Conservation (phyloP, 2,113 vertebrate genomes). For the Dicrurus megarhynchus region DNA sequence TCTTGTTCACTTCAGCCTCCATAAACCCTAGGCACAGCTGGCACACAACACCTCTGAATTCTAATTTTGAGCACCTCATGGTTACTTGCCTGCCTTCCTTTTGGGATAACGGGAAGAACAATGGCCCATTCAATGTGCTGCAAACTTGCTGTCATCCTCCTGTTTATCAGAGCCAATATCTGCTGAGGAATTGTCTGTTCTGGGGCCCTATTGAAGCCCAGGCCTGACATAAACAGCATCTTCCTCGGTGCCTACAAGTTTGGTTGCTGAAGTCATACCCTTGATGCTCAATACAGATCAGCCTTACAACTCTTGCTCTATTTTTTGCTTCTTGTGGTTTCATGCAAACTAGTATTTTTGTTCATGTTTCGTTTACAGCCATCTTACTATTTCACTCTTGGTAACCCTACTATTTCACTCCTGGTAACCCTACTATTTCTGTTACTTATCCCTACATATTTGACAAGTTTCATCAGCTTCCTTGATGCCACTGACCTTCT, state of each 20-base stretch:
- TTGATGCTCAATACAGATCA: neutral
- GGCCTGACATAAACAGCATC: neutral
- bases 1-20: neutral
- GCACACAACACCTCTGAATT: neutral
- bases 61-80: neutral
- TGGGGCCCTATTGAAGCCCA: neutral
- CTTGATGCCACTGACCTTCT: neutral
- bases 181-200: neutral
- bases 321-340: neutral
- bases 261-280: neutral
- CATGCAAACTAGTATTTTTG: neutral
- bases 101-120: neutral
- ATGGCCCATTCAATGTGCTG: neutral
- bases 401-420: neutral
- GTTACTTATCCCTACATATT: neutral
- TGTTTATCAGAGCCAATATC: neutral
- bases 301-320: neutral
- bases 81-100: neutral
- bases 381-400: neutral
- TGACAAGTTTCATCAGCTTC: neutral
- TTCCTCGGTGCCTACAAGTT: neutral
- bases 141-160: neutral
- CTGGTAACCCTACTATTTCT: neutral
- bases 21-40: neutral
- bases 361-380: neutral